A percentile compares a stretch with the other conserved stretches of the same genome.
phyloP scores from a whole-genome alignment of 1,140 invertebrate species.

The Teleogryllus occipitalis region DNA sequence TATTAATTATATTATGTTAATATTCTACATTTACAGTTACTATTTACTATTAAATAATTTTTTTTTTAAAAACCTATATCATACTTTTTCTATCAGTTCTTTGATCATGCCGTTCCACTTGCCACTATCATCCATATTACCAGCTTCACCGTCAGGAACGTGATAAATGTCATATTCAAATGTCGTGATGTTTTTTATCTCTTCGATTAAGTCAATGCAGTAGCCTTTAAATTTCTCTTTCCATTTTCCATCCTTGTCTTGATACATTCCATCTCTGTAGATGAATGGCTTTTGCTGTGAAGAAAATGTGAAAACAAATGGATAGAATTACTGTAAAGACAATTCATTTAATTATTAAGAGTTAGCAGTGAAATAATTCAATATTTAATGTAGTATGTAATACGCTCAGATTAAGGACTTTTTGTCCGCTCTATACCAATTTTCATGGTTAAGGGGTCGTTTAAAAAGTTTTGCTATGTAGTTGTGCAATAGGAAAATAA shows the following conservation, averaged over 20 bases:
- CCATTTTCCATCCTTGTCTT: constrained; percentile 42
- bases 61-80: neutral
- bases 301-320: constrained; percentile 10
- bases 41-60: neutral
- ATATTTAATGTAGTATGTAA: no score
- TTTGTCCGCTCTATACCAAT: no score
- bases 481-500: no score
- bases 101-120: constrained; percentile 90
- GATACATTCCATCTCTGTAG: constrained; percentile 51
- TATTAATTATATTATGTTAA: no score
- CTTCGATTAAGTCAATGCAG: constrained; percentile 84
- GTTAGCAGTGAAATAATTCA: no score
- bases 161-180: constrained; percentile 85
- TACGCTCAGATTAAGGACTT: no score
- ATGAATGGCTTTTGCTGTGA: constrained; percentile 79
- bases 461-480: no score
- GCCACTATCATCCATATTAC: constrained; percentile 73
- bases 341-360: no score
- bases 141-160: constrained; percentile 69
- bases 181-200: constrained; percentile 69
- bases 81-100: constrained; percentile 73
- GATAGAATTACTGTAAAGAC: no score
- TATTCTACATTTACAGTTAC: no score
- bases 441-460: no score
- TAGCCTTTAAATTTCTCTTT: constrained; percentile 69